Evolutionary conservation across 2,113 vertebrate species (phyloP), one percentile per base, ranked within the genome.

Genomic region (Melanotaenia duboulayi): DNA sequence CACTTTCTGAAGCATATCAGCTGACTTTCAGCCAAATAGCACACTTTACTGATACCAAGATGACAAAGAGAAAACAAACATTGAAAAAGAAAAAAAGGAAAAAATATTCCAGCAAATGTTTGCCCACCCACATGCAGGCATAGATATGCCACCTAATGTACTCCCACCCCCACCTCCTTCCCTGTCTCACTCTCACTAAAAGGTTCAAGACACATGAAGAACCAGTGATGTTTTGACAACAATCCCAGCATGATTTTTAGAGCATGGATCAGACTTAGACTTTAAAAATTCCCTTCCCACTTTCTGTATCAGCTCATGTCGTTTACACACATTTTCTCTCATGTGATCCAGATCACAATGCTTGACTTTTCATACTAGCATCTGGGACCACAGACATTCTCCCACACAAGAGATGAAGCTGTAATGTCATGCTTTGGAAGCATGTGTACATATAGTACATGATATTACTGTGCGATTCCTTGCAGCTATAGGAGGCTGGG

Each of bases 311-410:
- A 56, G 50, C 25, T 76, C 10, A 0, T 20, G 63, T 65, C 52
- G 9, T 35, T 17, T 46, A 23, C 14, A 25, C 37, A 32, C 19
- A 17, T 8, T 66, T 50, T 55, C 66, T 61, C 73, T 84, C 76
- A 87, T 72, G 75, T 87, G 78, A 82, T 85, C 51, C 74, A 75
- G 44, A 84, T 80, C 78, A 51, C 40, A 11, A 74, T 37, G 80
- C 75, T 74, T 71, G 63, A 60, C 44, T 75, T 50, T 75, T 73
- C 0, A 56, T 76, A 57, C 74, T 58, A 55, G 72, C 63, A 68
- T 67, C 40, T 3, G 11, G 44, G 16, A 16, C 3, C 44, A 46
- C 16, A 19, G 4, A 46, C 1, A 6, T 46, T 46, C 17, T 46
- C 14, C 44, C 44, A 46, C 32, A 35, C 4, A 35, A 35, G 16